Conservation (phyloP, 2,113 vertebrate genomes). For the Notechis scutatus region DNA sequence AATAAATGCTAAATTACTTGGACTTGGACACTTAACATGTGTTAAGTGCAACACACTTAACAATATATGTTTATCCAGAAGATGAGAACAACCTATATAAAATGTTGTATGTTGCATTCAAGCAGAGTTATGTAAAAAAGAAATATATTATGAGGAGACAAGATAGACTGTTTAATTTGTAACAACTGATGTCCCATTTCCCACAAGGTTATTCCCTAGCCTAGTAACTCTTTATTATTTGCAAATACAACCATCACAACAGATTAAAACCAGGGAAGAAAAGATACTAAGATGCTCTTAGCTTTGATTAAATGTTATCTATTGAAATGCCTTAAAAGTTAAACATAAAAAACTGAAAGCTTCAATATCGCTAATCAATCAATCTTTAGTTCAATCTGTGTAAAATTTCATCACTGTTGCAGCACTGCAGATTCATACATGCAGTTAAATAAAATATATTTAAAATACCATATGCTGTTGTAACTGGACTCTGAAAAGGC, state of each 20-base stretch:
- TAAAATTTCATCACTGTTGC: neutral
- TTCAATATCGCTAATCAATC: neutral
- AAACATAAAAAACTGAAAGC: neutral
- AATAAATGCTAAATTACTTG: rapidly evolving
- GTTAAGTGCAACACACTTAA: neutral
- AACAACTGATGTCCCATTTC: constrained; percentile 13
- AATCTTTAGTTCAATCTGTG: neutral
- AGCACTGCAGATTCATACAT: neutral
- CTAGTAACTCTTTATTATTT: constrained; percentile 16
- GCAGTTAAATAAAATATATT: neutral
- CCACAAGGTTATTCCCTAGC: constrained; percentile 23
- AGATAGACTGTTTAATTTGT: neutral
- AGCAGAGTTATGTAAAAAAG: neutral
- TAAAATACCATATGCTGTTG: neutral
- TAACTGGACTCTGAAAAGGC: neutral
- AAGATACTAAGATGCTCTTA: neutral
- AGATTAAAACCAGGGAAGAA: neutral
- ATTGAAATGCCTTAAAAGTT: neutral
- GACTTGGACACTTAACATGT: neutral
- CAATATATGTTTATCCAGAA: neutral
- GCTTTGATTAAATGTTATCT: neutral
- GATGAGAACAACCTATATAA: neutral
- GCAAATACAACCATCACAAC: constrained; percentile 6
- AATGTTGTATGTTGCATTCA: neutral
- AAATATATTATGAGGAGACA: neutral